These are phyloP conservation scores for Pseudolycoriella hygida DNA, from an alignment of 2,888 invertebrate species.

Conservation along the genomic window DNA sequence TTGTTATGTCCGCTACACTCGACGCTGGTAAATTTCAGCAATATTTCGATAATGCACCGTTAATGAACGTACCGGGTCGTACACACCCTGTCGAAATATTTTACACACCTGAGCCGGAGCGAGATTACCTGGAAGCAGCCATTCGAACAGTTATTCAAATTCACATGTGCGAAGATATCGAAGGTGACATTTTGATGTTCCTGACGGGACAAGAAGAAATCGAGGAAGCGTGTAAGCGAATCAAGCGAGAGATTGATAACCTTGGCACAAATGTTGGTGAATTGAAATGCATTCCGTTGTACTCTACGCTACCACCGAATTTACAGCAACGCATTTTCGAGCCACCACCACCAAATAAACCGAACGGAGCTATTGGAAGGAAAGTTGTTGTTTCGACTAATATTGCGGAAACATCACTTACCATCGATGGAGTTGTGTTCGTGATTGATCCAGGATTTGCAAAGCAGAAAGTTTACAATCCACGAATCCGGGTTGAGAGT, in stretches of 20 bases:
- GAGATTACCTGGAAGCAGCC: constrained; percentile 95
- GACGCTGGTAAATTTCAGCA: constrained; percentile 99
- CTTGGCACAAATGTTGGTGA: constrained; percentile 94
- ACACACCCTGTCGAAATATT: constrained; percentile 96
- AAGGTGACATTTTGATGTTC: constrained; percentile 85
- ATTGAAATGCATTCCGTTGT: constrained; percentile 93
- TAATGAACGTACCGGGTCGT: constrained; percentile 96
- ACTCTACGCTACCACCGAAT: constrained; percentile 95
- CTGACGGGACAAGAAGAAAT: constrained; percentile 87
- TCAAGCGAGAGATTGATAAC: constrained; percentile 90
- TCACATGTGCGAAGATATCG: constrained; percentile 86
- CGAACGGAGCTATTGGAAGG: constrained; percentile 76
- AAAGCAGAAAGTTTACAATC: constrained; percentile 80
- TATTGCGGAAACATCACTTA: constrained; percentile 96
- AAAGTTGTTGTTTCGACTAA: constrained; percentile 96
- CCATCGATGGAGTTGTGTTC: constrained; percentile 98
- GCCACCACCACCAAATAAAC: constrained; percentile 78
- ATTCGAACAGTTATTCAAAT: constrained; percentile 91
- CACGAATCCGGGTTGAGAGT: constrained; percentile 76
- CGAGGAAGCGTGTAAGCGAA: constrained; percentile 96
- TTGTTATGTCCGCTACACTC: constrained; percentile 97
- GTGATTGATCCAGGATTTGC: constrained; percentile 96
- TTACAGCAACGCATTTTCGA: constrained; percentile 96
- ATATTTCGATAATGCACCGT: constrained; percentile 95
- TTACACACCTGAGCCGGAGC: constrained; percentile 96